phyloP scores from a whole-genome alignment of 2,113 vertebrate genomes.

The Pelecanoides urinatrix region DNA sequence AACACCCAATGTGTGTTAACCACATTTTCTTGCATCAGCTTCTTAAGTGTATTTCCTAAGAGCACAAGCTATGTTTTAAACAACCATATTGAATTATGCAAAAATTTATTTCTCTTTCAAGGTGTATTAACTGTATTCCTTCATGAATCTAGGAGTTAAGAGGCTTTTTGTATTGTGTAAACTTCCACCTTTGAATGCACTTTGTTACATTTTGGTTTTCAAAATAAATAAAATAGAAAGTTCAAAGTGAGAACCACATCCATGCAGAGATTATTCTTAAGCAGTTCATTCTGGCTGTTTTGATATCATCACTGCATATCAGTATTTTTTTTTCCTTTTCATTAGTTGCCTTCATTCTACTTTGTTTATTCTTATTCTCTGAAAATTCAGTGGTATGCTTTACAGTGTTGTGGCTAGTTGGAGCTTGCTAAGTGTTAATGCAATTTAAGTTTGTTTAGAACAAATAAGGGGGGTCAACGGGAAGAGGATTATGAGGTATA shows the following conservation, averaged over 20 bases:
- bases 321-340: not conserved
- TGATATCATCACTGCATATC: conserved; percentile 60
- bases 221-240: conserved; percentile 12
- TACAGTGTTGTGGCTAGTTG: conserved; percentile 78
- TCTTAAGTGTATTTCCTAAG: conserved; percentile 39
- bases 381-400: conserved; percentile 76
- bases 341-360: conserved; percentile 67
- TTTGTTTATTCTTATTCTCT: conserved; percentile 63
- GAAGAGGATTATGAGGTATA: conserved; percentile 73
- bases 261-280: conserved; percentile 79
- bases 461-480: not conserved
- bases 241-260: conserved; percentile 71
- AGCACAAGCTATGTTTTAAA: conserved; percentile 13
- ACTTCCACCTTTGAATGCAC: conserved; percentile 21
- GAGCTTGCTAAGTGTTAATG: conserved; percentile 81
- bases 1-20: not conserved
- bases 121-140: conserved; percentile 31
- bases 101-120: conserved; percentile 22
- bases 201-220: conserved; percentile 50
- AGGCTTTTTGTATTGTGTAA: conserved; percentile 4
- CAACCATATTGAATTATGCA: conserved; percentile 13
- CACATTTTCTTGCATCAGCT: not conserved
- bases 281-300: conserved; percentile 75
- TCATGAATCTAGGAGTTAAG: conserved; percentile 28
- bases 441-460: conserved; percentile 62